These are phyloP conservation scores for Rhamnusium bicolor DNA, from an alignment of 2,888 invertebrate genomes.

Conservation along the genomic window DNA sequence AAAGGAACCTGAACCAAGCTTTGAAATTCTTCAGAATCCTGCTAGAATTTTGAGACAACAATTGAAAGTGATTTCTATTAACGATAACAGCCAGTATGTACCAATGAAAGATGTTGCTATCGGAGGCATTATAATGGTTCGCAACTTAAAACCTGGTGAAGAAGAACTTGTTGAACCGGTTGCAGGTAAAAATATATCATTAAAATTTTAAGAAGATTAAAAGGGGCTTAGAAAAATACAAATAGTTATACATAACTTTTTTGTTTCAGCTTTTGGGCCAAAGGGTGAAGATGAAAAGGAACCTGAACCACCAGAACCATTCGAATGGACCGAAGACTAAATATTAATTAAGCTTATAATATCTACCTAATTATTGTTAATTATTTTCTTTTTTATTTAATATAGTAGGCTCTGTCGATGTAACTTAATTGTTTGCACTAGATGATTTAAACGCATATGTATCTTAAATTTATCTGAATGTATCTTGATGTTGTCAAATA, in stretches of 20 bases:
- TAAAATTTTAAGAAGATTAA: neutral
- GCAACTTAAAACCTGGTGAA: slow-evolving; percentile 84
- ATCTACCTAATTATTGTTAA: slow-evolving; percentile 4
- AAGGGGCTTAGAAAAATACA: too few relatives aligned
- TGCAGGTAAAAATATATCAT: slow-evolving; percentile 73
- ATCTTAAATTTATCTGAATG: slow-evolving; percentile 9
- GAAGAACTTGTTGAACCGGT: slow-evolving; percentile 95
- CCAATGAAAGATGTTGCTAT: slow-evolving; percentile 94
- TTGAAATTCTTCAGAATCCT: slow-evolving; percentile 95
- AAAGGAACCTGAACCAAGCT: slow-evolving; percentile 93
- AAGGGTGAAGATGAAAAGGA: slow-evolving; percentile 96
- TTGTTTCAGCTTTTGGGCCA: slow-evolving; percentile 82
- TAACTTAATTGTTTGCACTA: slow-evolving; percentile 7
- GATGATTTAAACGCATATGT: neutral
- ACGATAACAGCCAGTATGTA: slow-evolving; percentile 86
- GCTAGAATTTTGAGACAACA: slow-evolving; percentile 96
- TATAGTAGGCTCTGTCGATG: neutral
- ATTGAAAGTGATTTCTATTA: slow-evolving; percentile 82
- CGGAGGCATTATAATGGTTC: slow-evolving; percentile 97
- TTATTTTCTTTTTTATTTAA: slow-evolving; percentile 5
- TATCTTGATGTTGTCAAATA: slow-evolving; percentile 27
- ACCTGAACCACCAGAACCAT: slow-evolving; percentile 97
- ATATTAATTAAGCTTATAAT: neutral
- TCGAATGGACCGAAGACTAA: slow-evolving; percentile 93
- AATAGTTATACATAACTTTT: slow-evolving; percentile 8